A percentile compares a stretch with the other conserved stretches of the same genome.
Conservation (phyloP, 2,113 vertebrate genomes). For the Paradoxurus hermaphroditus region DNA sequence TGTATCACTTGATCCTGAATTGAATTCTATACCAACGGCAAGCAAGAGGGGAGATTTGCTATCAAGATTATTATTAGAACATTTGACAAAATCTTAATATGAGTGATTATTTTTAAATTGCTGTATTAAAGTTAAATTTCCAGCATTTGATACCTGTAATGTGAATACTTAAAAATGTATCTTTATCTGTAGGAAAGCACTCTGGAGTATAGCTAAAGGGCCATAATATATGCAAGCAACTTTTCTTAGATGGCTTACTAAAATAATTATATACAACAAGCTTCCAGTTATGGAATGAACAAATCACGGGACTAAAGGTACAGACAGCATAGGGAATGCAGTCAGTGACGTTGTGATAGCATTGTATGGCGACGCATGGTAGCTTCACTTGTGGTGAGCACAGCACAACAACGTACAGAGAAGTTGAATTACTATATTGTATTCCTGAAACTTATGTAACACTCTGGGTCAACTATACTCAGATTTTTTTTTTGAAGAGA, state of each 20-base stretch:
- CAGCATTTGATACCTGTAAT: neutral
- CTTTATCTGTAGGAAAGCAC: constrained; percentile 7
- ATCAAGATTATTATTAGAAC: neutral
- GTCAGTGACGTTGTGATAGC: neutral
- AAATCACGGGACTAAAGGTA: neutral
- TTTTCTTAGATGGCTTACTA: neutral
- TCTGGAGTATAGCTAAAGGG: neutral
- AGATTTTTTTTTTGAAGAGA: neutral
- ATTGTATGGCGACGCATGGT: neutral
- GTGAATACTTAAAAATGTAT: neutral
- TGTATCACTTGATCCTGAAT: neutral
- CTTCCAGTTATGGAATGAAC: neutral
- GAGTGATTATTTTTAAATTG: neutral
- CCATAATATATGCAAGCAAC: neutral
- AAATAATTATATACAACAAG: neutral
- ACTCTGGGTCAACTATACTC: neutral
- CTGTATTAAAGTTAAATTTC: neutral
- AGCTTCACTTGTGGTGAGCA: neutral
- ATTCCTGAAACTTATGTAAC: neutral
- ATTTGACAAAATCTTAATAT: neutral
- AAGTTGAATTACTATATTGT: neutral
- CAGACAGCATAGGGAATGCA: neutral
- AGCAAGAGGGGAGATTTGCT: neutral
- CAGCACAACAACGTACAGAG: neutral
- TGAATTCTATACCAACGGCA: neutral